Evolutionary conservation across 2,797 vertebrate genomes (phyloP).

Genomic region (Novumbra hubbsi): DNA sequence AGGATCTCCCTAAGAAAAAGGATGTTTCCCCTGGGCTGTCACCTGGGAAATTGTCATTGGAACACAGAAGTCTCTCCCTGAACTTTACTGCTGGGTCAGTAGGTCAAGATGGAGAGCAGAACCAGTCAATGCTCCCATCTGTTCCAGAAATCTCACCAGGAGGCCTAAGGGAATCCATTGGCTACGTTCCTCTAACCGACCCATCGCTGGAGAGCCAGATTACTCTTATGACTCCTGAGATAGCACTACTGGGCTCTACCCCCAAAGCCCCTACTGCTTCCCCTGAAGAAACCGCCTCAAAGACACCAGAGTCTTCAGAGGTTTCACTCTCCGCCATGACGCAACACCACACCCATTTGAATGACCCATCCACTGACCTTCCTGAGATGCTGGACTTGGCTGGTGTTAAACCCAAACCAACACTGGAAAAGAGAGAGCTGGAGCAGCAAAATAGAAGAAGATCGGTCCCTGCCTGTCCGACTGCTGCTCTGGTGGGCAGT

Average conservation of each 20-base stretch:
- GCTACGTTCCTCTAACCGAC: conserved; percentile 28
- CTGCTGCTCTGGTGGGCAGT: conserved; percentile 49
- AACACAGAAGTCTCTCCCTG: conserved; percentile 52
- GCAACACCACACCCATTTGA: conserved; percentile 9
- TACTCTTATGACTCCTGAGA: conserved; percentile 28
- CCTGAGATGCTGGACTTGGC: conserved; percentile 90
- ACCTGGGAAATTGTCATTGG: conserved; percentile 31
- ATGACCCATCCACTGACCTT: conserved; percentile 68
- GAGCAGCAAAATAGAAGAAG: conserved; percentile 73
- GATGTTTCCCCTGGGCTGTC: background rate
- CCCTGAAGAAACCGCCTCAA: conserved; percentile 15
- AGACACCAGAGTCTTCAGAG: conserved; percentile 10
- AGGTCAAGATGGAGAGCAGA: background rate
- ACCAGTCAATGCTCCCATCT: conserved; percentile 24
- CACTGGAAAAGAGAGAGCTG: conserved; percentile 72
- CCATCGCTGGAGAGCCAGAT: conserved; percentile 25
- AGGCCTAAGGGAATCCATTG: conserved; percentile 48
- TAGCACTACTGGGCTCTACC: conserved; percentile 37
- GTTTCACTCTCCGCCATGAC: conserved; percentile 20
- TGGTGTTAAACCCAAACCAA: conserved; percentile 76
- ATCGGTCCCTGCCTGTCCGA: conserved; percentile 71
- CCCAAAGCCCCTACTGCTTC: conserved; percentile 17
- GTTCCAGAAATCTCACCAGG: conserved; percentile 26
- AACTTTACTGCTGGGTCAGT: conserved; percentile 38
- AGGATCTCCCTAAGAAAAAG: conserved; percentile 26